Conservation (phyloP, 1,140 invertebrate species). For the Asobara japonica region DNA sequence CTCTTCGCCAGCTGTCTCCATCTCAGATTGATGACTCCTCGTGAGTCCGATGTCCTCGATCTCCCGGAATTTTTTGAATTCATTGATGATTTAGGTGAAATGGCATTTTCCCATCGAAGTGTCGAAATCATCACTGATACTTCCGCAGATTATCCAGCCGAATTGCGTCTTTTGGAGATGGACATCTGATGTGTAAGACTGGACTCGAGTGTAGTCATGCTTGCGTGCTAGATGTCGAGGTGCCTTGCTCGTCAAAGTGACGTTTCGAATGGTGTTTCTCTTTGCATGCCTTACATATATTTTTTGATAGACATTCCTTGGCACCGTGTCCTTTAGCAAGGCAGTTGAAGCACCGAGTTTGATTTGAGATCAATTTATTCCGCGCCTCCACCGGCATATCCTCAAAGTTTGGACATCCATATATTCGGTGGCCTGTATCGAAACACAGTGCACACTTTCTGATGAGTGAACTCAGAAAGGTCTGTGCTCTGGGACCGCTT, state of each 20-base stretch:
- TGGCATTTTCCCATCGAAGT: neutral
- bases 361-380: neutral
- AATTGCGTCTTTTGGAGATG: conserved; percentile 39
- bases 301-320: neutral
- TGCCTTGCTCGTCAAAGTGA: neutral
- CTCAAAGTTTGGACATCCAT: neutral
- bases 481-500: neutral
- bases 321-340: neutral
- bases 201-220: neutral
- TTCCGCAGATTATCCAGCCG: conserved; percentile 35
- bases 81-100: neutral
- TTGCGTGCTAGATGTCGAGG: neutral
- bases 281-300: no score
- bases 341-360: conserved; percentile 15
- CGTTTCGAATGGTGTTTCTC: no score
- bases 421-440: neutral
- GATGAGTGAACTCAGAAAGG: neutral
- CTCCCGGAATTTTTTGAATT: conserved; percentile 33
- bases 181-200: no score
- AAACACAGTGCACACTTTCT: conserved; percentile 2
- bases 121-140: neutral
- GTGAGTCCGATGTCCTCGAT: conserved; percentile 28
- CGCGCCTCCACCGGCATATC: neutral
- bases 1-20: conserved; percentile 40
- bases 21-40: neutral